Evolutionary conservation across 2,888 invertebrate species (phyloP).

Genomic region (Agonopterix subpropinquella): DNA sequence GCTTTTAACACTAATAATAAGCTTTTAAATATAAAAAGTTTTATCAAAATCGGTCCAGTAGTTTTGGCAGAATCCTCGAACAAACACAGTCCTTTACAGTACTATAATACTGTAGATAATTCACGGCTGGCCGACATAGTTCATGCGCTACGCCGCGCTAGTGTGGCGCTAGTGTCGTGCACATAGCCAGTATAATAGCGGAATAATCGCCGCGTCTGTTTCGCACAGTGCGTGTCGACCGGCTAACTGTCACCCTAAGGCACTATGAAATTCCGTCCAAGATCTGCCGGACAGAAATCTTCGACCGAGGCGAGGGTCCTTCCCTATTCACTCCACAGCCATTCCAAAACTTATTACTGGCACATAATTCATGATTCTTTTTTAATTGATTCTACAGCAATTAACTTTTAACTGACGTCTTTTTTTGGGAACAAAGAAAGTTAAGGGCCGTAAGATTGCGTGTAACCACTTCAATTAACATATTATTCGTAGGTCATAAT

Average conservation of each 20-base stretch:
- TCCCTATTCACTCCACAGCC: slow-evolving; percentile 25
- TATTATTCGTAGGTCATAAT: slow-evolving; percentile 8
- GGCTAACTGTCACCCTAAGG: slow-evolving; percentile 12
- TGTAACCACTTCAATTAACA: slow-evolving; percentile 7
- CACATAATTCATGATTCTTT: slow-evolving; percentile 43
- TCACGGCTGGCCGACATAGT: no score
- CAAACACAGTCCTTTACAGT: no score
- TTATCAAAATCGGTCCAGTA: no score
- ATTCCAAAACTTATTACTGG: slow-evolving; percentile 32
- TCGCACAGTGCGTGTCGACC: slow-evolving; percentile 12
- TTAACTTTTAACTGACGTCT: slow-evolving; percentile 33
- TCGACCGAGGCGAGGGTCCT: slow-evolving; percentile 28
- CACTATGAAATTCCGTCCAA: slow-evolving; percentile 26
- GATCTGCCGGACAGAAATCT: slow-evolving; percentile 31
- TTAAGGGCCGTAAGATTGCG: slow-evolving; percentile 10
- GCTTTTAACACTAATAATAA: no score
- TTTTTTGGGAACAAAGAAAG: slow-evolving; percentile 9
- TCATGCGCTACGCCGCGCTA: no score
- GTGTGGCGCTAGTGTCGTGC: no score
- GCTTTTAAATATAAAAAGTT: no score
- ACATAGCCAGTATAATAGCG: no score
- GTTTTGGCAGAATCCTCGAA: no score
- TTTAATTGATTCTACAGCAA: slow-evolving; percentile 47
- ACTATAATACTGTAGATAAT: no score
- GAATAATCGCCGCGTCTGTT: not conserved